Base-by-base conservation (phyloP, 2,888 invertebrate species). In the Neocrepidodera transversa region DNA sequence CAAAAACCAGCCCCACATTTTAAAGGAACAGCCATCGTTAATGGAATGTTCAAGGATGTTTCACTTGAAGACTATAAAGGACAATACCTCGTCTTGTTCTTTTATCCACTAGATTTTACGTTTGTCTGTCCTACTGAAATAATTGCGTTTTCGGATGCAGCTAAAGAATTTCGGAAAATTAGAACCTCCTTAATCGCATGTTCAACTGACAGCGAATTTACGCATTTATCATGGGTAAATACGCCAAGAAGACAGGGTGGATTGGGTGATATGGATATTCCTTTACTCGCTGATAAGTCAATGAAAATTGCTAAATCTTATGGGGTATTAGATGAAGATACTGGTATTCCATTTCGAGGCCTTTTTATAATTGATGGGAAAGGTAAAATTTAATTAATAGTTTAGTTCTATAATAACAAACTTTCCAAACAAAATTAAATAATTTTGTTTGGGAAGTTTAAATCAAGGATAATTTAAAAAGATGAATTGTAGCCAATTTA, bases 121-220 rank as follows among this genome's bases (percentile, higher is more conserved):
- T 92, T 92, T 78, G 92, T 92, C 6, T 92, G 92, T 72, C 92
- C 93, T 28, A 93, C 98, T 5, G 98, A 98, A 84, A 97, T 98
- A 73, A 94, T 97, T 76, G 96, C 97, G 6, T 99, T 97, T 84
- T 96, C 95, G 1, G 98, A 98, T 71, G 87, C 92, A 62, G 88
- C 86, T 0, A 85, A 87, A 28, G 92, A 93, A 73, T 94, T 94
- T 82, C 85, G 87, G 63, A 87, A 90, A 74, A 91, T 96, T 71
- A 88, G 89, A 48, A 93, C 93, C 75, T 91, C 93, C 76, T 79
- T 97, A 4, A 84, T 98, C 71, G 98, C 89, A 53, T 93, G 92
- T 61, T 97, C 97, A 49, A 96, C 96, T 20, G 98, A 99, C 83
- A 95, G 95, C 47, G 95, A 97, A 80, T 98, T 93, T 85, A 91